Conservation (phyloP, 2,888 invertebrate species). For the Ophion ellenae region DNA sequence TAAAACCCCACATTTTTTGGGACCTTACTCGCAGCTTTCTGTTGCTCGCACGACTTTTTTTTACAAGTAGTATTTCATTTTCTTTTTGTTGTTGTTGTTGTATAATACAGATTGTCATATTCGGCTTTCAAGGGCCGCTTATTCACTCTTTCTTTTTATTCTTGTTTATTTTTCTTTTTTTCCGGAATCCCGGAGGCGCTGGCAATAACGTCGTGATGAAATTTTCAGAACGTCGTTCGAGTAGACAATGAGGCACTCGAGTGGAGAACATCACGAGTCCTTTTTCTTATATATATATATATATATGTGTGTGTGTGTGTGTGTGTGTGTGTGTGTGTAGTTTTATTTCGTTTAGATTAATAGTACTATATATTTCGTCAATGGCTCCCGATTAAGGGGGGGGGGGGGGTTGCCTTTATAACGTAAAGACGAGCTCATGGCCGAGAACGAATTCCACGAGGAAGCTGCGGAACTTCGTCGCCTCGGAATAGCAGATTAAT, state of each 20-base stretch:
- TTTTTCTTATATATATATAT: not conserved
- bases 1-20: conserved; percentile 62
- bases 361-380: not conserved
- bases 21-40: conserved; percentile 37
- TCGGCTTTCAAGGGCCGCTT: conserved; percentile 69
- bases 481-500: too few relatives aligned
- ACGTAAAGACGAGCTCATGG: too few relatives aligned
- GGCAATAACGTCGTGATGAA: not conserved
- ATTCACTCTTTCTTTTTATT: conserved; percentile 68
- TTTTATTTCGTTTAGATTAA: not conserved
- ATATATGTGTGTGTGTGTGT: not conserved
- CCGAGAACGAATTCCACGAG: too few relatives aligned
- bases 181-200: not conserved
- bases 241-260: not conserved
- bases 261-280: not conserved
- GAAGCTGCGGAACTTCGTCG: too few relatives aligned
- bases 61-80: conserved; percentile 70
- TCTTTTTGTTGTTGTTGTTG: conserved; percentile 60
- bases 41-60: conserved; percentile 50
- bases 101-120: conserved; percentile 82
- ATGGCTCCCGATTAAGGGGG: too few relatives aligned
- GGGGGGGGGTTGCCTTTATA: too few relatives aligned
- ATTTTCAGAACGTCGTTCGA: not conserved
- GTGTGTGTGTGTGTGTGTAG: not conserved
- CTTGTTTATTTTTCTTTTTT: conserved; percentile 35